Evolutionary conservation across 1,140 invertebrate species (phyloP).

Genomic region (honey bee (Apis mellifera)): DNA sequence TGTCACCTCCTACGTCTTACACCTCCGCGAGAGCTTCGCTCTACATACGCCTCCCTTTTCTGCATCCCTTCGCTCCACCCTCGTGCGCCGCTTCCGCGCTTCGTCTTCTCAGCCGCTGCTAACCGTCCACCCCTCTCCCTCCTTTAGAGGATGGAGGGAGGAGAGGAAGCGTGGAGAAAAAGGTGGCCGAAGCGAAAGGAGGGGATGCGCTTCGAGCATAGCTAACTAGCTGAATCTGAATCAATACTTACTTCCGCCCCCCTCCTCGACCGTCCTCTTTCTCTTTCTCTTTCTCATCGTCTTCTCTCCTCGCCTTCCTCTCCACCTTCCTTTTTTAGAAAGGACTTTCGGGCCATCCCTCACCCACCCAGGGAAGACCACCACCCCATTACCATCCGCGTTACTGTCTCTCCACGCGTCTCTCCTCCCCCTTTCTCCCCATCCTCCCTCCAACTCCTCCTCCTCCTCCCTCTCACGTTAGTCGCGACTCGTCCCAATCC

Average conservation of each 20-base stretch:
- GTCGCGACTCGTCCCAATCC: not conserved
- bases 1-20: conserved; percentile 82
- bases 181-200: conserved; percentile 33
- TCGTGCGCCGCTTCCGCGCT: conserved; percentile 14
- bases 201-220: conserved; percentile 71
- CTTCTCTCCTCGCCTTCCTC: not conserved
- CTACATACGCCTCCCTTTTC: conserved; percentile 38
- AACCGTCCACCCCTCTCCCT: conserved; percentile 21
- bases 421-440: not conserved
- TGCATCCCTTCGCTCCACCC: conserved; percentile 17
- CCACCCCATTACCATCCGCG: conserved; percentile 16
- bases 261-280: conserved; percentile 35
- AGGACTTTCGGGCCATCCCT: conserved; percentile 45
- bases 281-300: not conserved
- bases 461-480: no score
- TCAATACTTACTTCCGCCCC: conserved; percentile 76
- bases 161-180: conserved; percentile 42
- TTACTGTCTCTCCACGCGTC: conserved; percentile 41
- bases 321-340: conserved; percentile 40
- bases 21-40: conserved; percentile 81
- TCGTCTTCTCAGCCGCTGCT: conserved; percentile 43
- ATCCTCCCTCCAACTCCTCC: not conserved
- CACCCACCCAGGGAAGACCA: not conserved
- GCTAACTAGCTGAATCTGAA: conserved; percentile 79
- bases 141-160: not conserved